Conservation (phyloP, 1,140 invertebrate species). For the Drosophila albomicans region DNA sequence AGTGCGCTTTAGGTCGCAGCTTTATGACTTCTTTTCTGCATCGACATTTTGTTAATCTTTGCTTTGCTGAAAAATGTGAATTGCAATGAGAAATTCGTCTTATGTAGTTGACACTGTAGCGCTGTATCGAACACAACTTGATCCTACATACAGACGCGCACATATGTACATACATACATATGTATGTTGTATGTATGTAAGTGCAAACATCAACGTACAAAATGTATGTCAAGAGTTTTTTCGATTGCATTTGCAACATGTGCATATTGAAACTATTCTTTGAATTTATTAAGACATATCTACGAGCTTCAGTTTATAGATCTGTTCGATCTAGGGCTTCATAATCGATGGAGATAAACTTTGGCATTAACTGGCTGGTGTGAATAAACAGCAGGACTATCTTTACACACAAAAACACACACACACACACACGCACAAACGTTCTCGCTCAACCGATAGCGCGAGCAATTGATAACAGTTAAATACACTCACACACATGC, state of each 20-base stretch:
- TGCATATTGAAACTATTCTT: background rate
- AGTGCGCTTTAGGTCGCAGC: background rate
- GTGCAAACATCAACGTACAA: background rate
- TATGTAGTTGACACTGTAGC: no score
- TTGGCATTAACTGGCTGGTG: background rate
- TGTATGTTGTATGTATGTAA: background rate
- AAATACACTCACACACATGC: background rate
- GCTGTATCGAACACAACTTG: no score
- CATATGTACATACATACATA: no score
- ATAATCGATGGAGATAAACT: slow-evolving; percentile 21
- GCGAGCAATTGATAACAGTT: slow-evolving; percentile 24
- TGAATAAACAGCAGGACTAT: slow-evolving; percentile 28
- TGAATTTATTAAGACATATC: background rate
- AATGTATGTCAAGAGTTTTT: slow-evolving; percentile 8
- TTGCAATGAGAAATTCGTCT: background rate
- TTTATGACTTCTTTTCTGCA: background rate
- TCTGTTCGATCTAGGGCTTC: background rate
- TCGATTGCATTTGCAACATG: background rate
- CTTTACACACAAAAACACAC: no score
- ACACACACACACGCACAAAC: background rate
- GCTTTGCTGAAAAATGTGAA: background rate
- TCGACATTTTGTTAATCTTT: no score
- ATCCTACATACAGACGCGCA: no score
- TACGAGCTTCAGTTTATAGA: background rate
- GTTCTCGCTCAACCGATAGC: slow-evolving; percentile 1